These are phyloP conservation scores for Entomobrya proxima DNA, from an alignment of 2,888 invertebrate species.

Conservation along the genomic window DNA sequence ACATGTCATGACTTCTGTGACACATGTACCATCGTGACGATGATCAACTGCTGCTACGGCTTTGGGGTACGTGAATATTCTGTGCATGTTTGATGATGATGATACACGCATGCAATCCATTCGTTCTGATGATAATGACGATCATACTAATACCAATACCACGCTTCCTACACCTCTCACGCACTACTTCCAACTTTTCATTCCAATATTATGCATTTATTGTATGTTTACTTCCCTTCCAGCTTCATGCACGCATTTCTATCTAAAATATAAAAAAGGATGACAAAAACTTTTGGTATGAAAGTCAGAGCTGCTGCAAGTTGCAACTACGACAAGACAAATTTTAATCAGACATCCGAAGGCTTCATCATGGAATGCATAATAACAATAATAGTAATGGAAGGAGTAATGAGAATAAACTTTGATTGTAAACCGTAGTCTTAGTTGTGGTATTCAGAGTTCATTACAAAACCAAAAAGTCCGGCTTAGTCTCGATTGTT, in stretches of 20 bases:
- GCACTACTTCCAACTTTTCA: not conserved
- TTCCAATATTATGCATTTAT: not conserved
- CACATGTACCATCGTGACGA: constrained; percentile 51
- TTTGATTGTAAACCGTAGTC: not conserved
- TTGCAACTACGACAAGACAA: not conserved
- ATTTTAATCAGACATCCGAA: constrained; percentile 48
- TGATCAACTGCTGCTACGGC: constrained; percentile 41
- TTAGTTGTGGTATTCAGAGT: too few relatives aligned
- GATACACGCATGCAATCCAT: constrained; percentile 53
- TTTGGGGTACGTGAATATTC: constrained; percentile 10
- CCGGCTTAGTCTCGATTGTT: not conserved
- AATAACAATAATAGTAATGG: constrained; percentile 17
- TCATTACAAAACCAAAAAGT: too few relatives aligned
- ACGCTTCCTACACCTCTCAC: not conserved
- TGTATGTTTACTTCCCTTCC: not conserved
- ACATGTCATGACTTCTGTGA: constrained; percentile 66
- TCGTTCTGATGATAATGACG: constrained; percentile 15
- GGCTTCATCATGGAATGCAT: constrained; percentile 25
- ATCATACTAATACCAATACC: not conserved
- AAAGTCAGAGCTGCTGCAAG: not conserved
- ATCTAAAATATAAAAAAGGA: not conserved
- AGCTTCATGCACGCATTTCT: not conserved
- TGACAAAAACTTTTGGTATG: not conserved
- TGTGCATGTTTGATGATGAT: constrained; percentile 24
- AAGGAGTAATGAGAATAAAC: not conserved